Evolutionary conservation across 2,113 vertebrate species (phyloP).

Genomic region (Ochotona princeps): DNA sequence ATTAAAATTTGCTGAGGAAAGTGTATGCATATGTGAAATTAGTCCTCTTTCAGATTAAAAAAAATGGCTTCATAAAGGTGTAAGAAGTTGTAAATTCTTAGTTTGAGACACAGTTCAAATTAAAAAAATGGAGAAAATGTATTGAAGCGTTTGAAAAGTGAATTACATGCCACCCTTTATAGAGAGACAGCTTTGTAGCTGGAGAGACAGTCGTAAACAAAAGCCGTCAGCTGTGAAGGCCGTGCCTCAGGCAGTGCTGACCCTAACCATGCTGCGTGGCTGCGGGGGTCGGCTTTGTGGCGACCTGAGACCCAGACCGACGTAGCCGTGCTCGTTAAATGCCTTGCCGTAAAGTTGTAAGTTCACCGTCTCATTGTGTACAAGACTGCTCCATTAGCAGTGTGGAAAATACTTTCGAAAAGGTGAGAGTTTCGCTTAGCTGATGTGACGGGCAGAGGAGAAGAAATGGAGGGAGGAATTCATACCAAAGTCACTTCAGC

Average conservation of each 20-base stretch:
- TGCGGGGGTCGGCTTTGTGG: background rate
- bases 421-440: background rate
- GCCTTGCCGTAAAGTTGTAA: background rate
- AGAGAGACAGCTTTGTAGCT: background rate
- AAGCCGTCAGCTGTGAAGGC: background rate
- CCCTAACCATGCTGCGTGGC: background rate
- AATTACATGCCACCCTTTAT: background rate
- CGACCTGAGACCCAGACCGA: background rate
- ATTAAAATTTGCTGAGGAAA: constrained; percentile 13
- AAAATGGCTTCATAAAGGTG: background rate
- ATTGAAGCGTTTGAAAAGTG: constrained; percentile 12
- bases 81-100: background rate
- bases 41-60: background rate
- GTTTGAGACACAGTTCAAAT: background rate
- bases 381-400: background rate
- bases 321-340: background rate
- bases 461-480: background rate
- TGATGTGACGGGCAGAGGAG: background rate
- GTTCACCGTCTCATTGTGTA: background rate
- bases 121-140: constrained; percentile 12
- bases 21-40: background rate
- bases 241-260: background rate
- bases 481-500: background rate
- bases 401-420: constrained; percentile 3
- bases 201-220: background rate